phyloP scores from a whole-genome alignment of 2,888 invertebrate genomes.

The Nomada flava region DNA sequence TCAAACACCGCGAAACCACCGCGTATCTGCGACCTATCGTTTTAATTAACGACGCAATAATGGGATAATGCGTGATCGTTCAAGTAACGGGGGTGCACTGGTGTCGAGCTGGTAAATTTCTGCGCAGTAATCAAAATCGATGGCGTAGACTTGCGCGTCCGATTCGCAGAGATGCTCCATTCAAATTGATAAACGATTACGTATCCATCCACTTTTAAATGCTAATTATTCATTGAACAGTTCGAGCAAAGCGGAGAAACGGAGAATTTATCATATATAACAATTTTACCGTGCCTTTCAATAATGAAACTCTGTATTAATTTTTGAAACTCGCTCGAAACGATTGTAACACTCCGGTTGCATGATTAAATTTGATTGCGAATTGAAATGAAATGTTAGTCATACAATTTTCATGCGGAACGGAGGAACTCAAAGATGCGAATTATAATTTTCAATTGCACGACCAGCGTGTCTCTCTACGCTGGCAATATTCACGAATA shows the following conservation, averaged over 20 bases:
- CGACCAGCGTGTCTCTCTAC: no score
- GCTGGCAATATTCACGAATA: no score
- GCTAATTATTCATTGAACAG: neutral
- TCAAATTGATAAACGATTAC: slow-evolving; percentile 1
- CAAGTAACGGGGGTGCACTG: neutral
- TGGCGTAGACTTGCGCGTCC: slow-evolving; percentile 3
- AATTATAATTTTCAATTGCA: neutral
- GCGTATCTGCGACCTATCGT: slow-evolving; percentile 61
- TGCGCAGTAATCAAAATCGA: slow-evolving; percentile 20
- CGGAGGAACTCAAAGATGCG: neutral
- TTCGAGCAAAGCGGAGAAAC: neutral
- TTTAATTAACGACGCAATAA: slow-evolving; percentile 66
- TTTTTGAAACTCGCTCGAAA: no score
- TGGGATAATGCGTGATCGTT: slow-evolving; percentile 27
- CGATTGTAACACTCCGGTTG: no score
- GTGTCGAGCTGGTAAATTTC: slow-evolving; percentile 11
- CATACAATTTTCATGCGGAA: neutral
- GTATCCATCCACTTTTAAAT: neutral
- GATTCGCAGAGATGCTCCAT: neutral
- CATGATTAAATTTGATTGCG: neutral
- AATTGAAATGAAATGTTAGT: neutral
- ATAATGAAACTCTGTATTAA: no score
- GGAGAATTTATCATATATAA: no score
- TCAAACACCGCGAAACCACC: slow-evolving; percentile 47
- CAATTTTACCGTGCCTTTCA: no score